Conservation (phyloP, 2,888 invertebrate species). For the Charanyca ferruginea region DNA sequence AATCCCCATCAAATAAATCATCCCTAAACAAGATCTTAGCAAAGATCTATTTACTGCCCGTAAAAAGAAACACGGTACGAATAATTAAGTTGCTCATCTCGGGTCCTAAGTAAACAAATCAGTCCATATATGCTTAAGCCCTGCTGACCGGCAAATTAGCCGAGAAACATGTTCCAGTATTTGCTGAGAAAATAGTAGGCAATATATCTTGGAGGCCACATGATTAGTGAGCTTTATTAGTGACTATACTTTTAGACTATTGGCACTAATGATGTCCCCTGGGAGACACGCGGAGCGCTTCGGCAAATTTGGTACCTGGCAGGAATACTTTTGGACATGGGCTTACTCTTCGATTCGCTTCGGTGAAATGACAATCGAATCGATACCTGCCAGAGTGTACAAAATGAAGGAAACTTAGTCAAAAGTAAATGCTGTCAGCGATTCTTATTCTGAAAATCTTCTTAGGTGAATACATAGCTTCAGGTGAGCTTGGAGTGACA, state of each 20-base stretch:
- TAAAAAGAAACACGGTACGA: slow-evolving; percentile 57
- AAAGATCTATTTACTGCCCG: slow-evolving; percentile 54
- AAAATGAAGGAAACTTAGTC: background rate
- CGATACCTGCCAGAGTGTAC: background rate
- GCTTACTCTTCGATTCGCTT: slow-evolving; percentile 3
- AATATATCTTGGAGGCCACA: slow-evolving; percentile 39
- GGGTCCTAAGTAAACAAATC: slow-evolving; percentile 64
- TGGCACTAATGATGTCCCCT: slow-evolving; percentile 47
- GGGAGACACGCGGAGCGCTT: slow-evolving; percentile 4
- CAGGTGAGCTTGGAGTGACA: background rate
- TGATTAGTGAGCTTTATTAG: slow-evolving; percentile 50
- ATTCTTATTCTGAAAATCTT: background rate
- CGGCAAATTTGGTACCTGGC: slow-evolving; percentile 23
- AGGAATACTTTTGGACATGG: slow-evolving; percentile 22
- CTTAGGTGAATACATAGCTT: background rate
- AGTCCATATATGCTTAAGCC: slow-evolving; percentile 42
- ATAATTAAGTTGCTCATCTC: slow-evolving; percentile 62
- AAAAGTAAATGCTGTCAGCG: background rate
- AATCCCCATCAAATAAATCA: slow-evolving; percentile 41
- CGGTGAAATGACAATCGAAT: background rate
- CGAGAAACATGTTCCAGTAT: slow-evolving; percentile 39
- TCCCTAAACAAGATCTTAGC: slow-evolving; percentile 13
- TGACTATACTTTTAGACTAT: slow-evolving; percentile 13
- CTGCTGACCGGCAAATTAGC: slow-evolving; percentile 56
- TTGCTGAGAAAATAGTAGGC: slow-evolving; percentile 48